phyloP scores from a whole-genome alignment of 2,888 invertebrate species.

The Drosophila nr. fundita region DNA sequence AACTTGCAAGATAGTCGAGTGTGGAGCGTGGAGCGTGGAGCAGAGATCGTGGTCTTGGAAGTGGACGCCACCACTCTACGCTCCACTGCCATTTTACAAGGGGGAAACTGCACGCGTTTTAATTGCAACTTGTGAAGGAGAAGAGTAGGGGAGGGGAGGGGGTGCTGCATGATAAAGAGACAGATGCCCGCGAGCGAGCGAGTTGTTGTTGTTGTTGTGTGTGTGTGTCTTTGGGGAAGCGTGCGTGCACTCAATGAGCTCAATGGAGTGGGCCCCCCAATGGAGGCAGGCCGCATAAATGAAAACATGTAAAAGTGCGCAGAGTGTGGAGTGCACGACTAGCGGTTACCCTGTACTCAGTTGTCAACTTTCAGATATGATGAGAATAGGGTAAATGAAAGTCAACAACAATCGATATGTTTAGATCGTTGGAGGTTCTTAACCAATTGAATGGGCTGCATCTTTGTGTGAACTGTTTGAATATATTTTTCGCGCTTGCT shows the following conservation, averaged over 20 bases:
- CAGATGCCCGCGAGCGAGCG: slow-evolving; percentile 18
- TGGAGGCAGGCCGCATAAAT: slow-evolving; percentile 50
- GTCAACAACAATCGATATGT: background rate
- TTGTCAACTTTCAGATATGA: background rate
- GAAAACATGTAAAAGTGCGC: slow-evolving; percentile 12
- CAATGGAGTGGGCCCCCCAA: slow-evolving; percentile 42
- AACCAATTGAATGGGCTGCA: background rate
- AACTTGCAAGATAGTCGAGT: slow-evolving; percentile 24
- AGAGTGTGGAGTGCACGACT: slow-evolving; percentile 1
- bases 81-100: slow-evolving; percentile 57
- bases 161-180: slow-evolving; percentile 11
- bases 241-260: slow-evolving; percentile 60
- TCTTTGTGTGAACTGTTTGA: background rate
- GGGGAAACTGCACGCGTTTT: slow-evolving; percentile 65
- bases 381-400: background rate
- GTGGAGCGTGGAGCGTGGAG: slow-evolving; percentile 15
- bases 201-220: slow-evolving; percentile 1
- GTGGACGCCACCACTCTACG: slow-evolving; percentile 50
- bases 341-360: background rate
- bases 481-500: background rate
- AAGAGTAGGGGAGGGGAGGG: background rate
- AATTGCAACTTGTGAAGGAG: slow-evolving; percentile 48
- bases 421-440: background rate
- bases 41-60: slow-evolving; percentile 30
- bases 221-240: slow-evolving; percentile 38